These are phyloP conservation scores for Zaprionus camerounensis DNA, from an alignment of 1,140 invertebrate species.

Conservation along the genomic window DNA sequence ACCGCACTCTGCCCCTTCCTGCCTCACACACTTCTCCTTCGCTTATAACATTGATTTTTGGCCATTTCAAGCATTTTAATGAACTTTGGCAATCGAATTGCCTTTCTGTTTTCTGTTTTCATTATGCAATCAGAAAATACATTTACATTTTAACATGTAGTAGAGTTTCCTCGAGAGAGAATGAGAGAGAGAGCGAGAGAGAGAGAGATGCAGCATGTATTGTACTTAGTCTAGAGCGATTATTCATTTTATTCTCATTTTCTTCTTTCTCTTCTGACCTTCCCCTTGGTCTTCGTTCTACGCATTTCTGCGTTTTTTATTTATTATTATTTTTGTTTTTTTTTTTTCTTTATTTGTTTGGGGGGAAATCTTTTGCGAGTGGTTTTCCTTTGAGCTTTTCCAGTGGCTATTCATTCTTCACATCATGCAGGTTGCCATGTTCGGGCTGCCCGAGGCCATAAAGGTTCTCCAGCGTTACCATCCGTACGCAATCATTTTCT, in stretches of 20 bases:
- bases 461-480: slow-evolving; percentile 64
- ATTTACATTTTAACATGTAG: slow-evolving; percentile 53
- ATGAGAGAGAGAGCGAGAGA: not conserved
- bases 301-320: slow-evolving; percentile 48
- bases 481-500: slow-evolving; percentile 51
- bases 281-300: slow-evolving; percentile 36
- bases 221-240: slow-evolving; percentile 18
- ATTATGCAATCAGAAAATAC: slow-evolving; percentile 67
- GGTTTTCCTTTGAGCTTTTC: slow-evolving; percentile 34
- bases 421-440: slow-evolving; percentile 52
- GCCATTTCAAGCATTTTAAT: slow-evolving; percentile 64
- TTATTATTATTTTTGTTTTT: slow-evolving; percentile 29
- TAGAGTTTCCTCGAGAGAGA: slow-evolving; percentile 21
- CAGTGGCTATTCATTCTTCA: slow-evolving; percentile 62
- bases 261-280: slow-evolving; percentile 32
- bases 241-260: slow-evolving; percentile 25
- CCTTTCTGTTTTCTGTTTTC: slow-evolving; percentile 66
- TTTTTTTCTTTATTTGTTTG: slow-evolving; percentile 5
- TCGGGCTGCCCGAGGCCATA: slow-evolving; percentile 71
- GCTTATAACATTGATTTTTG: slow-evolving; percentile 45
- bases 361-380: slow-evolving; percentile 27
- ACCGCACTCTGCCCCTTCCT: not conserved
- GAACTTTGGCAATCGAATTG: slow-evolving; percentile 60
- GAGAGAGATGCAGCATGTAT: not conserved
- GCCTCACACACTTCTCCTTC: slow-evolving; percentile 1